These are phyloP conservation scores for Oscarella lobularis DNA, from an alignment of 37 sponge, comb jelly and placozoan genomes.

Conservation along the genomic window DNA sequence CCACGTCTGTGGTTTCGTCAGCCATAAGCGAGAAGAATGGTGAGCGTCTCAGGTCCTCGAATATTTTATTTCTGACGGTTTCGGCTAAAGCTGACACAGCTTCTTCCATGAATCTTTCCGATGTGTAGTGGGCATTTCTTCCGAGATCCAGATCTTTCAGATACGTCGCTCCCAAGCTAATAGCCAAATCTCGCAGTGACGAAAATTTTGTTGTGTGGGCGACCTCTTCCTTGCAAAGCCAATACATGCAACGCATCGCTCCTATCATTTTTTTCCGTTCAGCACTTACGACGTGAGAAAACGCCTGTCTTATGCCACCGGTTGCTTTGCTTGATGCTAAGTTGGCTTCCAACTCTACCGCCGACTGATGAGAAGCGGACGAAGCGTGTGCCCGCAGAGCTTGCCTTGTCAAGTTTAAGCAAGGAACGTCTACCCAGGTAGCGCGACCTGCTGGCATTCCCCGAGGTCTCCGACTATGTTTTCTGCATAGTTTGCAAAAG, in stretches of 20 bases:
- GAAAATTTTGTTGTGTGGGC: constrained; percentile 14
- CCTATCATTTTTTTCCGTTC: background rate
- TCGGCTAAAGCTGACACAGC: background rate
- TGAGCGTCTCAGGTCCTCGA: background rate
- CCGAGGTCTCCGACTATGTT: background rate
- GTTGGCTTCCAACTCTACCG: background rate
- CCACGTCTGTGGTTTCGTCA: constrained; percentile 1
- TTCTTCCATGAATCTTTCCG: constrained; percentile 5
- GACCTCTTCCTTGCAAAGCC: constrained; percentile 8
- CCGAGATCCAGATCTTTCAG: constrained; percentile 14
- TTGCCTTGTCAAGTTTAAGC: background rate
- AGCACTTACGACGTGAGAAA: background rate
- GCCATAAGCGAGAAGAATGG: background rate
- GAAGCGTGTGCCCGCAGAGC: background rate
- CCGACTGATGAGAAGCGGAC: background rate
- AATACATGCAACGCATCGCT: constrained; percentile 7
- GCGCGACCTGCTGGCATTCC: background rate
- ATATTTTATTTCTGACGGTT: background rate
- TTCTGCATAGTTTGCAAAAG: constrained; percentile 1
- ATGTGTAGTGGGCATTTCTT: constrained; percentile 16
- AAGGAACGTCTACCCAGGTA: background rate
- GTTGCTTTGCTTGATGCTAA: background rate
- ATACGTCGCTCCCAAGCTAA: constrained; percentile 14
- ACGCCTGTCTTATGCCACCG: background rate
- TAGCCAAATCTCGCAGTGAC: constrained; percentile 8